phyloP scores from a whole-genome alignment of 30 jellyfish, hydroid and myxozoan species.

The Nemopilema nomurai region DNA sequence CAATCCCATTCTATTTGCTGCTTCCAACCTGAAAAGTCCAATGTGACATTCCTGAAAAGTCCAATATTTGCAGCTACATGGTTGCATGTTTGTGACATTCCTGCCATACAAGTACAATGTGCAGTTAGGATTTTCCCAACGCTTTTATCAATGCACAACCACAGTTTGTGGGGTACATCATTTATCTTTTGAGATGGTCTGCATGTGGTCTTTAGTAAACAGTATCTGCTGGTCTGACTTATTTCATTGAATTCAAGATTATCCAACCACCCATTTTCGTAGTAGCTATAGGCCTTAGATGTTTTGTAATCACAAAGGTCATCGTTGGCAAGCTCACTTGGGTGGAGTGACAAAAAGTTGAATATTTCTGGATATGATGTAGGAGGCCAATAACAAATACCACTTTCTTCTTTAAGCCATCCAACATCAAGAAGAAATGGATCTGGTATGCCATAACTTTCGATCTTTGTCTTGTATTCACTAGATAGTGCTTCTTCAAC shows the following conservation, averaged over 20 bases:
- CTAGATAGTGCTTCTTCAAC: slow-evolving; percentile 1
- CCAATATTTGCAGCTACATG: slow-evolving; percentile 84
- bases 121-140: slow-evolving; percentile 32
- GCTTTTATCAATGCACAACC: slow-evolving; percentile 30
- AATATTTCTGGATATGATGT: slow-evolving; percentile 45
- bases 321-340: slow-evolving; percentile 55
- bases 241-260: slow-evolving; percentile 41
- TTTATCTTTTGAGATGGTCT: slow-evolving; percentile 34
- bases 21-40: slow-evolving; percentile 44
- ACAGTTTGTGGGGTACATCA: slow-evolving; percentile 51
- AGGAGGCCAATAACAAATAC: slow-evolving; percentile 14
- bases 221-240: not conserved
- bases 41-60: slow-evolving; percentile 57
- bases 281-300: slow-evolving; percentile 63
- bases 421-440: not conserved
- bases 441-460: not conserved
- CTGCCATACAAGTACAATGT: slow-evolving; percentile 78
- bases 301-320: slow-evolving; percentile 45
- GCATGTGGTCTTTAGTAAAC: slow-evolving; percentile 43
- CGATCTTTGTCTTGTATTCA: not conserved
- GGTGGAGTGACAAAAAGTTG: slow-evolving; percentile 28
- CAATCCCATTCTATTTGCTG: slow-evolving; percentile 70
- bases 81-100: slow-evolving; percentile 65
- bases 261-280: slow-evolving; percentile 52
- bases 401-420: slow-evolving; percentile 6